These are phyloP conservation scores for Hirtodrosophila confusa DNA, from an alignment of 2,888 invertebrate genomes.

Conservation along the genomic window DNA sequence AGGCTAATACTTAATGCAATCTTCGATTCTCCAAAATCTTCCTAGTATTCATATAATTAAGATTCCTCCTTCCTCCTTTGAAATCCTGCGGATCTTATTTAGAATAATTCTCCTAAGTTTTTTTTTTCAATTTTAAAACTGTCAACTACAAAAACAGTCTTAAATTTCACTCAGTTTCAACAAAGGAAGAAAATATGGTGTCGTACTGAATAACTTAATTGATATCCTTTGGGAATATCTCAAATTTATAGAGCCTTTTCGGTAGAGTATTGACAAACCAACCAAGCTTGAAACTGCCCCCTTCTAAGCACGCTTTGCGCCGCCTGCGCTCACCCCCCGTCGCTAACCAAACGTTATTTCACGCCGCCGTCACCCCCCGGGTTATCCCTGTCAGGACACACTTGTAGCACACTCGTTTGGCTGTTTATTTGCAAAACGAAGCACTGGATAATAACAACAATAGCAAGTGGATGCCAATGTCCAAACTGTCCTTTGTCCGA, in stretches of 20 bases:
- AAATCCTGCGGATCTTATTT: too few species aligned
- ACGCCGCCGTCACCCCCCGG: slow-evolving; percentile 26
- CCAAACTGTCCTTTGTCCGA: slow-evolving; percentile 44
- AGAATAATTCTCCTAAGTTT: too few species aligned
- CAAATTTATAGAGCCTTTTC: background rate
- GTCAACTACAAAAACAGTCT: too few species aligned
- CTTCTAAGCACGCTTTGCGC: slow-evolving; percentile 9
- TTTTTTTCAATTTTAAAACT: too few species aligned
- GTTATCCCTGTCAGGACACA: slow-evolving; percentile 31
- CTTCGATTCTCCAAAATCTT: too few species aligned
- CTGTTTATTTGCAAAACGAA: slow-evolving; percentile 78
- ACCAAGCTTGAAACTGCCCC: background rate
- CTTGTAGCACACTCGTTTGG: slow-evolving; percentile 74
- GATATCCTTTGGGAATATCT: too few species aligned
- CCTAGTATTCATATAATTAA: too few species aligned
- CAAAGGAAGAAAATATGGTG: too few species aligned
- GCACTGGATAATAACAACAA: slow-evolving; percentile 73
- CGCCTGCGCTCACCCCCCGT: slow-evolving; percentile 37
- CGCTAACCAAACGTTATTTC: slow-evolving; percentile 32
- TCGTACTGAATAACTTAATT: too few species aligned
- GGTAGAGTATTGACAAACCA: slow-evolving; percentile 5
- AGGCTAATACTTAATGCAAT: too few species aligned
- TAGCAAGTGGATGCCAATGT: slow-evolving; percentile 56
- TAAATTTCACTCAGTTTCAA: too few species aligned
- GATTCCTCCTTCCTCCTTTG: too few species aligned